A percentile compares a stretch with the other conserved stretches of the same genome.
Conservation (phyloP, 2,113 vertebrate genomes). For the Riparia riparia region DNA sequence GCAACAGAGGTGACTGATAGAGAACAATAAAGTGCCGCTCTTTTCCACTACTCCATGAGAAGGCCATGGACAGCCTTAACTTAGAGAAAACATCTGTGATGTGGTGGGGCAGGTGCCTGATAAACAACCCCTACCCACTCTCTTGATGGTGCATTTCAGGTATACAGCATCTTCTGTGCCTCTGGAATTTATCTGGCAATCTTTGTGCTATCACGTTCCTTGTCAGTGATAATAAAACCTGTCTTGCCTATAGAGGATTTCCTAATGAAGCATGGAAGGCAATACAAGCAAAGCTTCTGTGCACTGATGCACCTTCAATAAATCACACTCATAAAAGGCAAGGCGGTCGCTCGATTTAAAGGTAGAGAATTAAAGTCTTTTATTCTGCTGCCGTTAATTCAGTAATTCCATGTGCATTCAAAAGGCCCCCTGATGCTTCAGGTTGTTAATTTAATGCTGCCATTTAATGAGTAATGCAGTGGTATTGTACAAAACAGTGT, state of each 20-base stretch:
- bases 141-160: not conserved
- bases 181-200: slow-evolving; percentile 31
- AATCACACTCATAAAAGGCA: slow-evolving; percentile 24
- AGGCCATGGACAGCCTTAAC: not conserved
- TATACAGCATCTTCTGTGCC: not conserved
- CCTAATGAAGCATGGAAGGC: slow-evolving; percentile 21
- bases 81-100: not conserved
- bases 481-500: not conserved
- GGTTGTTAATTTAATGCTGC: slow-evolving; percentile 26
- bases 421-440: not conserved
- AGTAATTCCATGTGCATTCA: not conserved
- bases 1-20: not conserved
- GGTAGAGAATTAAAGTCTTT: not conserved
- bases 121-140: not conserved
- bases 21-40: not conserved
- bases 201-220: not conserved
- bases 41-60: not conserved
- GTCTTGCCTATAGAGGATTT: slow-evolving; percentile 1
- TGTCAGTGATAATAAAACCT: slow-evolving; percentile 36
- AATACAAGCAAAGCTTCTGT: slow-evolving; percentile 15
- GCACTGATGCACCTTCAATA: slow-evolving; percentile 11
- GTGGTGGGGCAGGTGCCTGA: not conserved
- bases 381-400: not conserved
- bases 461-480: slow-evolving; percentile 38
- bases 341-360: not conserved